Conservation (phyloP, 2,113 vertebrate species). For the Micromys minutus region DNA sequence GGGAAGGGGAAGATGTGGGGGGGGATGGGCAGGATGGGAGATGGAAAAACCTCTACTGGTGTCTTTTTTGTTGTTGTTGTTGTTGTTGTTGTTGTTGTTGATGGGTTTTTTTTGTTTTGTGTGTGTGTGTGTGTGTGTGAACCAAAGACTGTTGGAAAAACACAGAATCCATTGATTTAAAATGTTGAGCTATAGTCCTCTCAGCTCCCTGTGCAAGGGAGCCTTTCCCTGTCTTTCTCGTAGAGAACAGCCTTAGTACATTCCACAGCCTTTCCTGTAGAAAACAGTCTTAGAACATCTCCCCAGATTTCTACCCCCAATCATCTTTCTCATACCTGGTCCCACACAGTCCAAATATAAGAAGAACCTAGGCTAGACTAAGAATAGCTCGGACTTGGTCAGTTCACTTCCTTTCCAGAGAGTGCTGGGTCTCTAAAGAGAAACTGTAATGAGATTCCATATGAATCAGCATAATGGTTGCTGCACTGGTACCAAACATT, state of each 20-base stretch:
- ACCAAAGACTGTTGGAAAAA: background rate
- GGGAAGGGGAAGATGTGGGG: too few relatives aligned
- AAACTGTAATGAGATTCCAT: background rate
- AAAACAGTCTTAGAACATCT: background rate
- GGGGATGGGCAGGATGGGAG: fast-evolving
- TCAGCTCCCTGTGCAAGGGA: background rate
- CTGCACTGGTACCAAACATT: background rate
- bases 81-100: too few relatives aligned
- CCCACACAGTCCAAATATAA: background rate
- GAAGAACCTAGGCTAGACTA: background rate
- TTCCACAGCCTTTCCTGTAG: background rate
- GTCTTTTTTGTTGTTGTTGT: too few relatives aligned
- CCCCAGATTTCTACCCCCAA: background rate
- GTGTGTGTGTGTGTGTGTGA: too few relatives aligned
- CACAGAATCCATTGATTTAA: background rate
- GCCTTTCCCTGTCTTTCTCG: background rate
- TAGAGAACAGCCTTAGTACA: too few relatives aligned
- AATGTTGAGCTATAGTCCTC: background rate
- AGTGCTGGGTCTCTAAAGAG: conserved; percentile 39
- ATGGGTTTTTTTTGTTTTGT: too few relatives aligned
- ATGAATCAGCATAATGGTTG: conserved; percentile 65
- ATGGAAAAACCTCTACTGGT: background rate
- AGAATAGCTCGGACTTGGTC: background rate
- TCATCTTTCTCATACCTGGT: background rate
- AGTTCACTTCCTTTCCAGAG: background rate